Base-by-base conservation (phyloP, 2,113 vertebrate species). In the Hepsetus odoe region DNA sequence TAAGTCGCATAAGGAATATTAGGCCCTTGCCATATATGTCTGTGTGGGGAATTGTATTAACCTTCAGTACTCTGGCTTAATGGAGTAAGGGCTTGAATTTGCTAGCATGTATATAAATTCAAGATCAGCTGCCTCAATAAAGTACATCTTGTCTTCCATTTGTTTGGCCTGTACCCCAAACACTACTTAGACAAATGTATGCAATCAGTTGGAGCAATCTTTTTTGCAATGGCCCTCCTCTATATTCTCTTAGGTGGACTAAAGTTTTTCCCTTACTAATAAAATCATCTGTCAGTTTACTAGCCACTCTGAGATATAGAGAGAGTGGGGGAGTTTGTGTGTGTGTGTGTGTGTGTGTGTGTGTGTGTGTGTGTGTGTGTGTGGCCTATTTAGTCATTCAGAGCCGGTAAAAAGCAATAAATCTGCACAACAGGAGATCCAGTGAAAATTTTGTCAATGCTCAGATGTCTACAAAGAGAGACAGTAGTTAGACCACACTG, bases 161-260 rank as follows among this genome's bases (percentile, higher is more conserved):
- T 80, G 72, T 55, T 81, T 76, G 65, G 62, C 61, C 32, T 67
- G 62, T 22, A 40, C 74, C 61, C 61, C 62, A 56, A 55, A 35
- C 44, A 55, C 46, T 56, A 76, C 74, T 67, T 67, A 76, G 74
- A 76, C 51, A 76, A 76, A 76, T 76, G 62, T 28, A 76, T 76
- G 62, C 53, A 49, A 76, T 35, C 61, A 53, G 51, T 13, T 22
- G 59, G 49, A 55, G 44, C 53, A 22, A 51, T 22, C 56, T 76
- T 76, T 66, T 42, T 76, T 76, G 56, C 74, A 42, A 49, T 67
- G 44, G 46, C 53, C 65, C 55, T 75, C 35, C 53, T 58, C 28
- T 59, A 69, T 53, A 46, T 59, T 30, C 33, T 35, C n/a, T 42
- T 67, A 66, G 74, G 65, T 51, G 49, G 4, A 35, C 61, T 67